phyloP scores from a whole-genome alignment of 2,113 vertebrate genomes.

The Erythrocercus mccallii region DNA sequence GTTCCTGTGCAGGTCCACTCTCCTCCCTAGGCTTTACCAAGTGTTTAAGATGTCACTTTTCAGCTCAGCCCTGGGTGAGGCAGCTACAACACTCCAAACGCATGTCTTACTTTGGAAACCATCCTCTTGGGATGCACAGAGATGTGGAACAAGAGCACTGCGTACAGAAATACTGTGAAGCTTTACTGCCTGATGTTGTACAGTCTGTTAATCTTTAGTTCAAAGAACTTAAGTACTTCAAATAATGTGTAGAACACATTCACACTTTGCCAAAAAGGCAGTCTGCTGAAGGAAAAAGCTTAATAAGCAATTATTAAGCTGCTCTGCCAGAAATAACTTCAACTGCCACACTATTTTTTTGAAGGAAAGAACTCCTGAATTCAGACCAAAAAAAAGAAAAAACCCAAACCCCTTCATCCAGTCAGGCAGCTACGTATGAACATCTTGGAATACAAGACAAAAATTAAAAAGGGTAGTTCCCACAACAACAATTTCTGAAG shows the following conservation, averaged over 20 bases:
- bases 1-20: neutral
- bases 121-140: neutral
- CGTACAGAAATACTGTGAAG: neutral
- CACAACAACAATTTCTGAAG: neutral
- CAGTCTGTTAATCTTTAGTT: neutral
- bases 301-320: neutral
- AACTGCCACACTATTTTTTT: neutral
- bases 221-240: neutral
- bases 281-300: neutral
- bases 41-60: neutral
- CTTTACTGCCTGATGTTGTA: neutral
- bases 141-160: neutral
- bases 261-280: neutral
- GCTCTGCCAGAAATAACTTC: neutral
- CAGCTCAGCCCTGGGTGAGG: neutral
- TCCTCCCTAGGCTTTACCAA: neutral
- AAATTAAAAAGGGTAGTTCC: neutral
- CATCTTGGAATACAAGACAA: neutral
- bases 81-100: too few species aligned
- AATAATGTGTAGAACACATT: neutral
- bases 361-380: neutral
- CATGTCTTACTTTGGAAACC: accelerated
- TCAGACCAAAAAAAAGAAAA: neutral
- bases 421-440: neutral
- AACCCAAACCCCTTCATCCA: neutral